Base-by-base conservation (phyloP, 2,113 vertebrate genomes). In the Xyrauchen texanus region DNA sequence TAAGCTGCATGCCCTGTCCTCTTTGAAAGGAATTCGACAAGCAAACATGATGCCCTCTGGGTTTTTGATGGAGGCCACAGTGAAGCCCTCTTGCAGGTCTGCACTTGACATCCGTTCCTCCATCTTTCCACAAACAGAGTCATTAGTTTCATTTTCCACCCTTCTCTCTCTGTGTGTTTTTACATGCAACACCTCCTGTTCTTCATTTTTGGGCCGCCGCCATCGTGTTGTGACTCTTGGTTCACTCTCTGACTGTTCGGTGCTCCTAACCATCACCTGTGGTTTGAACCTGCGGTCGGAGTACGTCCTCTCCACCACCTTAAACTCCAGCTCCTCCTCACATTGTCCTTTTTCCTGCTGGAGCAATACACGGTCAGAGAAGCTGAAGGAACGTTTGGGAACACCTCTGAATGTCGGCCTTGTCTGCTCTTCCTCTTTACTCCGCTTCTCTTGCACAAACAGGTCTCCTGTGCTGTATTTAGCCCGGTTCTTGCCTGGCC, bases 301-400 rank as follows among this genome's bases (percentile, higher is more conserved):
- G 52, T 75, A 67, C 7, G 76, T 81, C 81, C 85, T 88, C 77
- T 87, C 82, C 0, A 58, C 10, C 0, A 49, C 45, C 55, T 74
- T 87, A 64, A 76, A 63, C 16, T 74, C 46, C 4, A 0, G 5
- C 61, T 81, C 85, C 10, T 84, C 83, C 4, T 82, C 64, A 13
- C 46, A 76, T 13, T 82, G 65, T 4, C 88, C 83, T 0, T 90
- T 90, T 68, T 91, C 88, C 44, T 78, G 87, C 0, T 58, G 6
- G 0, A 74, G 60, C 12, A 89, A 12, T 51, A 90, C 87, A 5
- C 88, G 82, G 53, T 92, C 88, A 0, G 92, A 91, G 83, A 93
- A 94, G 78, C 91, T 93, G 7, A 86, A 89, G 0, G 92, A 93
- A 8, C 91, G 84, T 68, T 91, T 93, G 0, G 90, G 90, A 0